Percentiles rank a stretch among this genome's conserved stretches.
Evolutionary conservation across 1,140 invertebrate genomes (phyloP).

Genomic region (Calephelis virginiensis): DNA sequence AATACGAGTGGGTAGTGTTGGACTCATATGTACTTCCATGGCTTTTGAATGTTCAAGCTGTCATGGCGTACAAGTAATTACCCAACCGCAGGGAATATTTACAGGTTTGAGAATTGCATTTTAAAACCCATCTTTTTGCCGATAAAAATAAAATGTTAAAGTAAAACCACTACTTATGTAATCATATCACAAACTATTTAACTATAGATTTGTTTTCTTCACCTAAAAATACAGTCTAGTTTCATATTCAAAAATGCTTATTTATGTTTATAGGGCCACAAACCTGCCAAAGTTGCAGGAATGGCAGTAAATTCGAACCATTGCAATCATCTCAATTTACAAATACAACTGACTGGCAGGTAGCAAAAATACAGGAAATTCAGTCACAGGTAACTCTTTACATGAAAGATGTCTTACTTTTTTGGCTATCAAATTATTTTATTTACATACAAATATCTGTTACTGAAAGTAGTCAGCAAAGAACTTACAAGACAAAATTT

Average conservation of each 20-base stretch:
- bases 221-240: background rate
- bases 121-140: background rate
- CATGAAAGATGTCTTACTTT: too few relatives aligned
- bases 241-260: slow-evolving; percentile 7
- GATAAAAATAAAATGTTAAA: background rate
- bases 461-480: too few relatives aligned
- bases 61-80: slow-evolving; percentile 79
- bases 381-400: slow-evolving; percentile 79
- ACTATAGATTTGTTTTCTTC: background rate
- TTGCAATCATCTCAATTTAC: slow-evolving; percentile 84
- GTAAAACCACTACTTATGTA: too few relatives aligned
- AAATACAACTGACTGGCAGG: slow-evolving; percentile 87
- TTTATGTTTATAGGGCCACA: slow-evolving; percentile 67
- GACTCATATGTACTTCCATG: slow-evolving; percentile 86
- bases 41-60: slow-evolving; percentile 90
- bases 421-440: too few relatives aligned
- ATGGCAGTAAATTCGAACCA: slow-evolving; percentile 83
- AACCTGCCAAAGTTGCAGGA: slow-evolving; percentile 80
- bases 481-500: too few relatives aligned
- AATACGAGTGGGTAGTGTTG: slow-evolving; percentile 88
- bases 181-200: background rate
- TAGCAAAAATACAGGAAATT: slow-evolving; percentile 89
- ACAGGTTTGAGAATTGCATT: slow-evolving; percentile 48
- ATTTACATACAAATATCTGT: too few relatives aligned
- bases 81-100: slow-evolving; percentile 82